Conservation (phyloP, 2,888 invertebrate species). For the Flexamia atlantica region DNA sequence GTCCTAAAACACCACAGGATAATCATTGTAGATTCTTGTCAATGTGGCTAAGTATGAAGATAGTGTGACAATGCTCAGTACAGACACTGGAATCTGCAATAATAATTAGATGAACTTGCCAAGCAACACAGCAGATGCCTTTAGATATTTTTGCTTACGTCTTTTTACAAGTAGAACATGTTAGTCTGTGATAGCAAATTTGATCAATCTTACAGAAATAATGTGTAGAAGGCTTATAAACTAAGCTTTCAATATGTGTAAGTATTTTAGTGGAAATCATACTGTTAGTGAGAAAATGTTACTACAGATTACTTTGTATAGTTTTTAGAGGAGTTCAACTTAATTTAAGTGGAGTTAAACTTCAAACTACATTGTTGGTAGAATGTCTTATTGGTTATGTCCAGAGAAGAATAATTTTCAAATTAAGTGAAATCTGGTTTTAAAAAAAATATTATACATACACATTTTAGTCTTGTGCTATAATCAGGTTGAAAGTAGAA, state of each 20-base stretch:
- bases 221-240: background rate
- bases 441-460: too few species aligned
- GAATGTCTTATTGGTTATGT: too few species aligned
- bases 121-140: slow-evolving; percentile 15
- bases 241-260: background rate
- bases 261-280: slow-evolving; percentile 8
- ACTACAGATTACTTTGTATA: background rate
- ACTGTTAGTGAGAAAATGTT: background rate
- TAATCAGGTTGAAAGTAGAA: background rate
- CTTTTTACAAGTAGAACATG: slow-evolving; percentile 18
- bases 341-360: too few species aligned
- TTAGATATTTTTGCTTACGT: slow-evolving; percentile 12
- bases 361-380: too few species aligned
- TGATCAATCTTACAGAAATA: background rate
- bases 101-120: background rate
- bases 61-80: background rate
- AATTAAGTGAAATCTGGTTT: too few species aligned
- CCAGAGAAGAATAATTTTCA: too few species aligned
- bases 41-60: background rate
- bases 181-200: slow-evolving; percentile 35
- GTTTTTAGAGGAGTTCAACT: background rate
- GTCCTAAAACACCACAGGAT: background rate
- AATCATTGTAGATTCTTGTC: background rate
- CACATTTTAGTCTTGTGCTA: too few species aligned
- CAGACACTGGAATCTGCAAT: background rate